Evolutionary conservation across 2,888 invertebrate species (phyloP).

Genomic region (Machimus rusticus): DNA sequence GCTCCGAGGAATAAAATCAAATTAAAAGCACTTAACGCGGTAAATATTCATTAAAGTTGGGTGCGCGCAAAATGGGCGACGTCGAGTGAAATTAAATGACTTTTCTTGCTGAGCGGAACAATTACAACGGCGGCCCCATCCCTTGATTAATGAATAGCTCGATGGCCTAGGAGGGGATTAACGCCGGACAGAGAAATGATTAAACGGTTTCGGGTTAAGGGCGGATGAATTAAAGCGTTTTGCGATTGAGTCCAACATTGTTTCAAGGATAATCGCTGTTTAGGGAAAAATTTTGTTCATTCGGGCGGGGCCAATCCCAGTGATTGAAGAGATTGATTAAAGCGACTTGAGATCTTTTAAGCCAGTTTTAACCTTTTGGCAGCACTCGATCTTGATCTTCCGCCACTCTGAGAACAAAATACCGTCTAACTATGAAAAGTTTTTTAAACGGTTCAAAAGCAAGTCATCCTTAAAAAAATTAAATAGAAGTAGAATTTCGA

Average conservation of each 20-base stretch:
- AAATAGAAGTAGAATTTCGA: neutral
- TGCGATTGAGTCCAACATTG: slow-evolving; percentile 1
- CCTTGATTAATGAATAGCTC: neutral
- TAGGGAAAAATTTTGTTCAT: neutral
- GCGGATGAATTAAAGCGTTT: slow-evolving; percentile 7
- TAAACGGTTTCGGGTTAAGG: slow-evolving; percentile 3
- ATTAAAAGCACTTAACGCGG: slow-evolving; percentile 47
- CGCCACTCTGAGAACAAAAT: too few species aligned
- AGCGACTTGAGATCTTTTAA: neutral
- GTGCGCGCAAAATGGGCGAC: slow-evolving; percentile 27
- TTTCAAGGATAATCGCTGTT: neutral
- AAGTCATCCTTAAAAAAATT: neutral
- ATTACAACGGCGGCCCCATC: slow-evolving; percentile 26
- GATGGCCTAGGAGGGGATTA: neutral
- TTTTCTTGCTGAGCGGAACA: slow-evolving; percentile 42
- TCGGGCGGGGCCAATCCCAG: neutral
- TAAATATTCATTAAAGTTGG: slow-evolving; percentile 47
- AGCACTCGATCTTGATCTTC: too few species aligned
- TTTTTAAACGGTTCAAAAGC: too few species aligned
- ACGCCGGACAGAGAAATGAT: slow-evolving; percentile 24
- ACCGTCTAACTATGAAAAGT: too few species aligned
- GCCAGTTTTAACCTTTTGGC: too few species aligned
- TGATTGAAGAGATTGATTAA: neutral
- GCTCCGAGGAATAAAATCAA: slow-evolving; percentile 37
- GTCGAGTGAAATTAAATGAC: slow-evolving; percentile 43